Conservation (phyloP, 37 sponge, comb jelly and placozoan species). For the Theonella swinhoei region DNA sequence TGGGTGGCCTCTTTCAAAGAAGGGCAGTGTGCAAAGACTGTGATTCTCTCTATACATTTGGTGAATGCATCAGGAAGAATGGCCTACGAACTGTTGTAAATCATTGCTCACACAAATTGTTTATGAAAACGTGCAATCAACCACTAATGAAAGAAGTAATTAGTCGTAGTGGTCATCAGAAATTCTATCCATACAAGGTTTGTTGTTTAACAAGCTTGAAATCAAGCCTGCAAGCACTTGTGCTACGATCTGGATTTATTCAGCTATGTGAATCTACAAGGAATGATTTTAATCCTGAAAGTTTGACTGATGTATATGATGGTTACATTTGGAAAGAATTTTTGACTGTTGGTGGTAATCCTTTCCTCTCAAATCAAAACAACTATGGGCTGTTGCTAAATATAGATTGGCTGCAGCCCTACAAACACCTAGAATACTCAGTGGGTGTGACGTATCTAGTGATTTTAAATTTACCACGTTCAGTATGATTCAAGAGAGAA, state of each 20-base stretch:
- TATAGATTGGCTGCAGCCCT: no score
- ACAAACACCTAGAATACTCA: constrained; percentile 15
- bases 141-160: constrained; percentile 21
- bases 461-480: constrained; percentile 12
- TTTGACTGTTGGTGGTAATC: not conserved
- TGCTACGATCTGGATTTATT: no score
- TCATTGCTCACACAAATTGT: no score
- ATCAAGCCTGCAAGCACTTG: no score
- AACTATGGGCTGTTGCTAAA: not conserved
- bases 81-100: no score
- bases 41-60: no score
- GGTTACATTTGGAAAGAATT: constrained; percentile 4
- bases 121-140: constrained; percentile 2
- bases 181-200: constrained; percentile 34
- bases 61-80: no score
- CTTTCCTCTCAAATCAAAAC: not conserved
- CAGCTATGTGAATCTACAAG: no score
- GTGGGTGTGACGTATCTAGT: constrained; percentile 25
- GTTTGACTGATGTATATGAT: constrained; percentile 11
- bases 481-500: constrained; percentile 18
- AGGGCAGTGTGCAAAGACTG: no score
- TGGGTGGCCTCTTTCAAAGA: no score
- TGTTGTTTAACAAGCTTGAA: constrained; percentile 43
- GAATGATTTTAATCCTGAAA: not conserved
- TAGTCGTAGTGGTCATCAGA: not conserved